Conservation (phyloP, 2,797 vertebrate genomes). For the Sebastes kiyomatsui region DNA sequence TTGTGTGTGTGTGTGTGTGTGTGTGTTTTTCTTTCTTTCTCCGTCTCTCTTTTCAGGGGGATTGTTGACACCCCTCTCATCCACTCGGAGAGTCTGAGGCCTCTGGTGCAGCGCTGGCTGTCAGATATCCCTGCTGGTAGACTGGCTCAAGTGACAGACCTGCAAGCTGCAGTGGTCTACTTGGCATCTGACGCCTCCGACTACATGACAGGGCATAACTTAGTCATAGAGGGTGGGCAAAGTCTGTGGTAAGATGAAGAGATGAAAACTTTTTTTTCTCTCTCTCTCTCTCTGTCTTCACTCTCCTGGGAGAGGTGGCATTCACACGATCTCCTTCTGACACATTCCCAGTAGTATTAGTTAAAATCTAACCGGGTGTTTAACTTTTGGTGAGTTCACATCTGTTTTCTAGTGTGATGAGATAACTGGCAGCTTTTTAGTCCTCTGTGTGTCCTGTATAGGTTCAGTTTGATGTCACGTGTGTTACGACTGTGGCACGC, state of each 20-base stretch:
- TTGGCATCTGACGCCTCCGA: constrained; percentile 89
- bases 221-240: constrained; percentile 92
- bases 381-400: constrained; percentile 3
- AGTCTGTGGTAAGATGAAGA: constrained; percentile 85
- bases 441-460: background rate
- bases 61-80: constrained; percentile 90
- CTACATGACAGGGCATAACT: constrained; percentile 93
- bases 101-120: constrained; percentile 88
- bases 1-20: constrained; percentile 30
- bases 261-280: constrained; percentile 42
- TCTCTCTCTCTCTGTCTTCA: background rate
- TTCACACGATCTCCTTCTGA: constrained; percentile 17
- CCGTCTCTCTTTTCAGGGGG: constrained; percentile 81
- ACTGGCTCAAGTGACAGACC: constrained; percentile 90
- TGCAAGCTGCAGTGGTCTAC: constrained; percentile 89
- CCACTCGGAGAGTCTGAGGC: constrained; percentile 85
- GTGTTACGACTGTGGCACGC: background rate
- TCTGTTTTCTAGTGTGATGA: background rate
- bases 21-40: constrained; percentile 18
- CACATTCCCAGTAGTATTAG: background rate
- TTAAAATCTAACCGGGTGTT: constrained; percentile 3
- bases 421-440: background rate
- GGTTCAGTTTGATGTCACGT: background rate
- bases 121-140: constrained; percentile 87
- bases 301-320: constrained; percentile 26